A percentile compares a stretch with the other conserved stretches of the same genome.
phyloP scores from a whole-genome alignment of 2,797 vertebrate species.

The Smutsia gigantea region DNA sequence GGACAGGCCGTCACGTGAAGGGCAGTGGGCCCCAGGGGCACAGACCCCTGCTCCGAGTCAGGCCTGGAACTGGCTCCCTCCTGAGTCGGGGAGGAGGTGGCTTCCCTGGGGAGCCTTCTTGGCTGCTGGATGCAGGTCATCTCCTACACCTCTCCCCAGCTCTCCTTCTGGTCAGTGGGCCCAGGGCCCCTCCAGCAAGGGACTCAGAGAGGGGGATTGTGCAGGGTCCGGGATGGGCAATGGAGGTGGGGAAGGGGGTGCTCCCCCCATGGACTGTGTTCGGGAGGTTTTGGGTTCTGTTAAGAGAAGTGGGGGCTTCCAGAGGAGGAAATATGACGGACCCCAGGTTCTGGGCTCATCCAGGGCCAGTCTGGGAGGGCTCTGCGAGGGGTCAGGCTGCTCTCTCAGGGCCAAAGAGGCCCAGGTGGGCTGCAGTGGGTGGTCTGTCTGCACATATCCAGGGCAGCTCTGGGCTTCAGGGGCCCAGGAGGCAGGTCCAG shows the following conservation, averaged over 20 bases:
- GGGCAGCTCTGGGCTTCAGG: not conserved
- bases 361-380: not conserved
- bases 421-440: rapidly evolving
- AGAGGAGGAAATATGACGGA: not conserved
- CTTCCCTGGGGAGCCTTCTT: not conserved
- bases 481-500: not conserved
- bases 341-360: not conserved
- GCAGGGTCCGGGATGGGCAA: not conserved
- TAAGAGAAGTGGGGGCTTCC: not conserved
- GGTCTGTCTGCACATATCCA: not conserved
- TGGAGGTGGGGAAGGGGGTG: not conserved
- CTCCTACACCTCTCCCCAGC: not conserved
- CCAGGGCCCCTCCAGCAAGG: not conserved
- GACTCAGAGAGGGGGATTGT: not conserved
- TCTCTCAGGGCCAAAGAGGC: not conserved
- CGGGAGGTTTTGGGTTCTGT: not conserved
- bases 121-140: not conserved
- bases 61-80: not conserved
- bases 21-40: not conserved
- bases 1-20: not conserved
- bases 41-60: not conserved
- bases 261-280: not conserved
- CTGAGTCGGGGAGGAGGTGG: not conserved
- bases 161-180: not conserved
- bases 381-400: not conserved